Percentiles rank a stretch among this genome's conserved stretches.
Evolutionary conservation across 2,888 invertebrate genomes (phyloP).

Genomic region (Cheilosia pagana): DNA sequence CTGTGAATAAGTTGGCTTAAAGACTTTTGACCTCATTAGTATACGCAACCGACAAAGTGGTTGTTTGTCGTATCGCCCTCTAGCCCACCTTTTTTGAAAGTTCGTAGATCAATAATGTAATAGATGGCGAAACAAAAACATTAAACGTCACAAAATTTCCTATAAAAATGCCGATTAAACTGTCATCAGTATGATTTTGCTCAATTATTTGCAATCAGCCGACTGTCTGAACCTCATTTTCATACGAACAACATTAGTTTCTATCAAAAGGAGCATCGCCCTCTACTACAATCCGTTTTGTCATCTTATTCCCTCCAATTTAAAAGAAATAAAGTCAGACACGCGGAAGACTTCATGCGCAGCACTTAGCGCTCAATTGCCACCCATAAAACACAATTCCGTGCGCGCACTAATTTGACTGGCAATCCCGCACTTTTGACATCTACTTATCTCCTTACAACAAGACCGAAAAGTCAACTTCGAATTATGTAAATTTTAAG

Average conservation of each 20-base stretch:
- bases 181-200: too few species aligned
- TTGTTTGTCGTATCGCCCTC: too few species aligned
- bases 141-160: too few species aligned
- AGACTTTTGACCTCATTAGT: too few species aligned
- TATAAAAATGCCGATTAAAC: too few species aligned
- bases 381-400: constrained; percentile 23
- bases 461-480: constrained; percentile 19
- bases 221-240: too few species aligned
- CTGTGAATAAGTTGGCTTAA: not conserved
- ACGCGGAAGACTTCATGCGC: constrained; percentile 10
- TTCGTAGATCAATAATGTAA: too few species aligned
- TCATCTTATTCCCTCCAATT: constrained; percentile 8
- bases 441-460: constrained; percentile 10
- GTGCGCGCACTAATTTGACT: constrained; percentile 13
- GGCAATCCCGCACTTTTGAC: not conserved
- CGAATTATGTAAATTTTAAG: constrained; percentile 49
- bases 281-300: not conserved
- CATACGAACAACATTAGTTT: not conserved
- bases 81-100: too few species aligned
- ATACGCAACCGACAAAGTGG: too few species aligned
- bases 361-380: constrained; percentile 18
- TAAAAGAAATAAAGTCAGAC: constrained; percentile 2
- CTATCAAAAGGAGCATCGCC: not conserved
- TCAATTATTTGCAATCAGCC: too few species aligned
- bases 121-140: too few species aligned